Evolutionary conservation across 2,113 vertebrate genomes (phyloP).

Genomic region (Mustela nigripes): DNA sequence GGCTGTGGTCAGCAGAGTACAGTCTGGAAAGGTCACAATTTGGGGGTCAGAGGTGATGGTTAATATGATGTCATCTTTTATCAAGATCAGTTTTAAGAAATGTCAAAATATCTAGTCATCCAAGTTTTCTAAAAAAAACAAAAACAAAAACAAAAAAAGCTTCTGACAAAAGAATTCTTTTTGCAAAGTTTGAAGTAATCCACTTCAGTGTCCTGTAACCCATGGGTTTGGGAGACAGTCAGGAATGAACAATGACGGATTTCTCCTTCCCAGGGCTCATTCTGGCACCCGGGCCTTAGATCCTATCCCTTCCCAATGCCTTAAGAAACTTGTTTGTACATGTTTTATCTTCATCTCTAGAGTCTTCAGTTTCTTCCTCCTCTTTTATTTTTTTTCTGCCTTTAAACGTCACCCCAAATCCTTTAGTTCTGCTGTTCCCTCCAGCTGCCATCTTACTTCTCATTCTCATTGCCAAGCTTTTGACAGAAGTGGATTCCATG

Average conservation of each 20-base stretch:
- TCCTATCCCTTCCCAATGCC: constrained; percentile 63
- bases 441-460: neutral
- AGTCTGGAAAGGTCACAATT: constrained; percentile 33
- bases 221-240: neutral
- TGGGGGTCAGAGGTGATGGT: neutral
- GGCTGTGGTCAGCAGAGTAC: constrained; percentile 47
- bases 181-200: constrained; percentile 17
- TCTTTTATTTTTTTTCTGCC: constrained; percentile 26
- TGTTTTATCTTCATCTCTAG: constrained; percentile 43
- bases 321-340: constrained; percentile 62
- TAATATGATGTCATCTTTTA: constrained; percentile 30
- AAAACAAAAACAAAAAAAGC: neutral
- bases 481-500: neutral
- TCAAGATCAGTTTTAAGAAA: constrained; percentile 13
- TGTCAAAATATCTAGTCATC: constrained; percentile 21
- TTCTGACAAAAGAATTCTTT: neutral
- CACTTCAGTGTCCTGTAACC: neutral
- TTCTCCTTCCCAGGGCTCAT: neutral
- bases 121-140: constrained; percentile 36
- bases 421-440: constrained; percentile 7
- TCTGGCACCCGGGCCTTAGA: constrained; percentile 7
- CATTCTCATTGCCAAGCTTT: neutral
- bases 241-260: constrained; percentile 43
- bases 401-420: constrained; percentile 50
- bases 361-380: constrained; percentile 30